Evolutionary conservation across 2,113 vertebrate genomes (phyloP), one percentile per base, ranked within the genome.

Genomic region (Dicentrarchus labrax): DNA sequence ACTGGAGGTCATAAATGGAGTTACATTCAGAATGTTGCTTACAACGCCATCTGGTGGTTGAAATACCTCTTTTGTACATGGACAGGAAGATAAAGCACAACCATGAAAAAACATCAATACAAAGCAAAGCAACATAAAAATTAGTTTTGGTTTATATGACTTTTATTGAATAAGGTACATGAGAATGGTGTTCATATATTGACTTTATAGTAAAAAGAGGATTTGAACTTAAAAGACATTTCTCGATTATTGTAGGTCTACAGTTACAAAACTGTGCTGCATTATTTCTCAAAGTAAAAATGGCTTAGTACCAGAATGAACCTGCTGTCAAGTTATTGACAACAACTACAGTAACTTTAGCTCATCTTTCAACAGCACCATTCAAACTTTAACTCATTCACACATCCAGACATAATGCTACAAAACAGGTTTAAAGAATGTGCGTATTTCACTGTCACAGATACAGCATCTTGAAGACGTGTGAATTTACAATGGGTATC

Each of bases 121-220:
- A 61, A 15, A 41, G 6, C 8, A 41, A 41, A 41, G n/a, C n/a
- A n/a, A 30, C 30, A 30, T 30, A 30, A 30, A 30, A 30, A 30
- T 3, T 30, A 3, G 30, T 30, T 65, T 57, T 17, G 22, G 1
- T 53, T 59, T 17, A 53, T 43, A 50, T 17, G 2, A 2, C 9
- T 75, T 87, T 87, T 83, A 88, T 79, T 83, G 24, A 82, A 53
- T 21, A 57, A 78, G 69, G 75, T 56, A 82, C 72, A 76, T 57
- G 39, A 4, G 6, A 69, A 66, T 48, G 15, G 10, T n/a, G 4
- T 38, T 24, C 36, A 65, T 41, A 21, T 51, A 8, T 80, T 16
- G 41, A 41, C 21, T 0, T 38, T 4, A 8, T 10, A 38, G 16
- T 66, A n/a, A 57, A 72, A 78, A 78, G 0, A 30, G 4, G 17